Base-by-base conservation (phyloP, 2,888 invertebrate species). In the Odontocolon sp. region DNA sequence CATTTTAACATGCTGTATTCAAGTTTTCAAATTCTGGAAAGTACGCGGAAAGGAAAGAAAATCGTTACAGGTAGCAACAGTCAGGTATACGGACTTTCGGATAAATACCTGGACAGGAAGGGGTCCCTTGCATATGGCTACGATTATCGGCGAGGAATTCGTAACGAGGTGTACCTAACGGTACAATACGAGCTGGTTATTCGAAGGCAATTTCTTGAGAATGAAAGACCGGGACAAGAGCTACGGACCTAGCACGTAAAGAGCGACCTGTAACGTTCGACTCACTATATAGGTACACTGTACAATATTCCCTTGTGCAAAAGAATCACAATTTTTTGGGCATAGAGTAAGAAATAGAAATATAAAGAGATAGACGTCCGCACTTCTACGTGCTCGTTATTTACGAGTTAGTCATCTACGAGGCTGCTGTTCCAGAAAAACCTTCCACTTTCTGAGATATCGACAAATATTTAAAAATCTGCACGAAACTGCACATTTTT, bases 121-220 rank as follows among this genome's bases (percentile, higher is more conserved):
- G 40, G 21, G 36, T 70, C 57, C 52, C 47, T 42, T 75, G 64
- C 45, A 67, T 61, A 79, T 66, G 64, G 28, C 59, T 45, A 74
- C 59, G 81, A 81, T 80, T 79, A 81, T 79, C 77, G 75, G 69
- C 71, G 52, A 72, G 73, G 81, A 77, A 79, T 81, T 81, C 61
- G 71, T 77, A 79, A 75, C 77, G 72, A 76, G 71, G 79, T 79
- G 75, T 81, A 80, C 80, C 82, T 80, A 82, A 81, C 82, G 82
- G 82, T 80, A 80, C 40, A 69, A 59, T 59, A 52, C 64, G 52
- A 45, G 42, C 50, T 54, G 61, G 56, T 64, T 61, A 63, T 68
- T 68, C 78, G 72, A 80, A 72, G 79, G 79, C 68, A 71, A n/a
- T n/a, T n/a, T n/a, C n/a, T n/a, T n/a, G n/a, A n/a, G n/a, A 71